Conservation (phyloP, 2,888 invertebrate species). For the Apeira syringaria region DNA sequence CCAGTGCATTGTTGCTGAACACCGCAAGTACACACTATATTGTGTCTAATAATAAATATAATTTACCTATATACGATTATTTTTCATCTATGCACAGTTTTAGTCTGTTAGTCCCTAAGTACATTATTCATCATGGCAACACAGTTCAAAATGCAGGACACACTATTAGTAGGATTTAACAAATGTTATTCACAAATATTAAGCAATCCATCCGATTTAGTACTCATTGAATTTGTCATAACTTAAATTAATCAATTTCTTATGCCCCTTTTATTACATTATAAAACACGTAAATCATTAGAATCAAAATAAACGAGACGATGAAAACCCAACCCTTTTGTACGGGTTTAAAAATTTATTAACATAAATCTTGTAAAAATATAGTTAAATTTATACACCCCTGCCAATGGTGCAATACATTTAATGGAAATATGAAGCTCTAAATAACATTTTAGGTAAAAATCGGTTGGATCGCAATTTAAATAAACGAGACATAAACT, state of each 20-base stretch:
- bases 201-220: constrained; percentile 63
- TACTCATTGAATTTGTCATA: constrained; percentile 21
- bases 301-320: too few species aligned
- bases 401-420: too few species aligned
- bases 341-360: too few species aligned
- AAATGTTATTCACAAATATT: constrained; percentile 45
- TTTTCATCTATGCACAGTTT: neutral
- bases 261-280: too few species aligned
- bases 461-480: constrained; percentile 59
- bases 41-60: neutral
- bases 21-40: neutral
- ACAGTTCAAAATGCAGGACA: constrained; percentile 6
- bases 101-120: constrained; percentile 5
- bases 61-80: neutral
- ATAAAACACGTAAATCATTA: too few species aligned
- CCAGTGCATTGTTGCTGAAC: too few species aligned
- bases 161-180: constrained; percentile 6
- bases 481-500: constrained; percentile 37
- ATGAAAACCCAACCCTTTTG: too few species aligned
- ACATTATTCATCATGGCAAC: neutral
- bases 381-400: too few species aligned
- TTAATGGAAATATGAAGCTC: too few species aligned
- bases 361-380: too few species aligned
- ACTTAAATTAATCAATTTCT: too few species aligned
- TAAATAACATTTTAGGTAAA: too few species aligned